Percentiles rank a stretch among this genome's conserved stretches.
These are phyloP conservation scores for Typhlomys cinereus DNA, from an alignment of 2,113 vertebrate genomes.

Conservation along the genomic window DNA sequence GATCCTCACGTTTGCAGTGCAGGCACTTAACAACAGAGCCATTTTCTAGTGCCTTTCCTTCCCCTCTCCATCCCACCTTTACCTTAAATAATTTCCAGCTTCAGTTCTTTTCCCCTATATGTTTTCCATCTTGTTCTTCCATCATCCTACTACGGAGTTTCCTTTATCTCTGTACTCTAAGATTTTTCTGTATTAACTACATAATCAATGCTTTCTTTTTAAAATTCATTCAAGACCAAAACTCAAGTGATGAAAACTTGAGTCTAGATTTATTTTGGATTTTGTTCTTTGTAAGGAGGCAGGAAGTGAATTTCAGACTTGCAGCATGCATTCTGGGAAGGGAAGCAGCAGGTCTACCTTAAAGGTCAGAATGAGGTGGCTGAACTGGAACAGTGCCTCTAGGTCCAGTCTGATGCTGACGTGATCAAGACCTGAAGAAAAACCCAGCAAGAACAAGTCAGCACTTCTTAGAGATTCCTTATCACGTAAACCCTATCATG, in stretches of 20 bases:
- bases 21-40: too few species aligned
- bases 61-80: background rate
- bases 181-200: background rate
- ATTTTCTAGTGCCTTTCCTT: background rate
- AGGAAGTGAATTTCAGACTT: constrained; percentile 35
- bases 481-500: background rate
- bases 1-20: too few species aligned
- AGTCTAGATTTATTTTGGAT: background rate
- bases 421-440: constrained; percentile 88
- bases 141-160: background rate
- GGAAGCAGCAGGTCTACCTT: constrained; percentile 85
- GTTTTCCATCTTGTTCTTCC: background rate
- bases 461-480: background rate
- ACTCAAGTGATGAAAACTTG: background rate
- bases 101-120: background rate
- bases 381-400: constrained; percentile 93
- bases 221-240: background rate
- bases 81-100: background rate
- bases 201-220: background rate
- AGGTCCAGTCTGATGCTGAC: constrained; percentile 93
- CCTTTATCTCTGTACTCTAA: background rate
- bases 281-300: background rate
- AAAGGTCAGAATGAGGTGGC: constrained; percentile 93
- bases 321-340: background rate
- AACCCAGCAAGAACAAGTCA: constrained; percentile 69